Base-by-base conservation (phyloP, 2,797 vertebrate species). In the Chelon auratus region DNA sequence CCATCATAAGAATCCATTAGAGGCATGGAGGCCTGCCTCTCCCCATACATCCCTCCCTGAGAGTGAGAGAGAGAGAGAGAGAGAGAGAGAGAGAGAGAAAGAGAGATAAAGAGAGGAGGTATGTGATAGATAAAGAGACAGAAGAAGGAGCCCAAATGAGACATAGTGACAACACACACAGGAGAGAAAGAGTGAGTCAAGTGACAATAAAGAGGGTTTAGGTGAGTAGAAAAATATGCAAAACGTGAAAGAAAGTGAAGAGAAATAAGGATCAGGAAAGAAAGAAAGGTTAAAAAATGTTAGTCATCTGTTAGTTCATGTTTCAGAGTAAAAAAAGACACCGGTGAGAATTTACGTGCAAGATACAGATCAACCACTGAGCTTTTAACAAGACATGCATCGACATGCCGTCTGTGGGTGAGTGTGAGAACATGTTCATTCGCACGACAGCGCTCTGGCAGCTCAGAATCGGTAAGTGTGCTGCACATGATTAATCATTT, bases 1-100 rank as follows among this genome's bases (percentile, higher is more conserved):
- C 94, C 94, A 92, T 95, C 94, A 76, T 94, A 95, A 90, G 94
- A 93, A 89, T 95, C 94, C 91, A 94, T 73, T 69, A 95, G 90
- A 92, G 94, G 94, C 92, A 94, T 67, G 84, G 93, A 93, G 70
- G 92, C 92, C 88, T 93, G 92, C 86, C 92, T 94, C 89, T 93
- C 90, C 87, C 91, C 93, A 94, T 93, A 94, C 91, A 93, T 90
- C 90, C 89, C 94, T 91, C 95, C 93, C 95, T 95, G 85, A 88
- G 89, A 55, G 82, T 89, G 89, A 93, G 9, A 68, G 2, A 75
- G 11, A 90, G 82, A 79, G 87, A 86, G 86, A 86, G 62, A 93
- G 89, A 93, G 92, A 91, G 89, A 93, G 91, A n/a, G n/a, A 55
- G 82, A 89, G 89, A 93, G 9, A 68, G 2, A 75, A 14, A 90